These are phyloP conservation scores for Napeogenes inachia DNA, from an alignment of 2,888 invertebrate genomes.

Conservation along the genomic window DNA sequence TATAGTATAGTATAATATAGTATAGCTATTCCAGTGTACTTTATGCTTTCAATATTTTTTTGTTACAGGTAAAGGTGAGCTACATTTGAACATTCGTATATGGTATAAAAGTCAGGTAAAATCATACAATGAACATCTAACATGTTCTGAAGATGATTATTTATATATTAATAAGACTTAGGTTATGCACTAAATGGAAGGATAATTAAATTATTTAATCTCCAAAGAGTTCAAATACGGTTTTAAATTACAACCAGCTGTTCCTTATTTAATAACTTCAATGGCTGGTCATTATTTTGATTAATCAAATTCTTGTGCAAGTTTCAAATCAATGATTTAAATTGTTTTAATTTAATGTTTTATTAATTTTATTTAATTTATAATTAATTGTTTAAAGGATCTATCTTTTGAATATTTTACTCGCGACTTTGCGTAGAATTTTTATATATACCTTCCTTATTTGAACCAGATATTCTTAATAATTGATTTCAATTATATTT, in stretches of 20 bases:
- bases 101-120: background rate
- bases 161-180: too few species aligned
- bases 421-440: too few species aligned
- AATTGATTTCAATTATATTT: too few species aligned
- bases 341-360: background rate
- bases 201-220: slow-evolving; percentile 19
- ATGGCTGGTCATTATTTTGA: slow-evolving; percentile 13
- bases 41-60: slow-evolving; percentile 29
- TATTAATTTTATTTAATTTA: too few species aligned
- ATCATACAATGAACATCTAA: background rate
- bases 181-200: slow-evolving; percentile 10
- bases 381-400: too few species aligned
- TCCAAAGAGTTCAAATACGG: slow-evolving; percentile 17
- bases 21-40: background rate
- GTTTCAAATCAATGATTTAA: slow-evolving; percentile 1
- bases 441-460: too few species aligned
- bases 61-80: slow-evolving; percentile 71
- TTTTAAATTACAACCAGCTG: slow-evolving; percentile 23
- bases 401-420: too few species aligned
- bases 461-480: too few species aligned
- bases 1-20: background rate
- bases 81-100: background rate
- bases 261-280: slow-evolving; percentile 17
- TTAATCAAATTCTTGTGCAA: slow-evolving; percentile 14
- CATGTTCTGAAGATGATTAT: too few species aligned